A percentile compares a stretch with the other conserved stretches of the same genome.
These are phyloP conservation scores for Apolygus lucorum DNA, from an alignment of 1,140 invertebrate genomes.

Conservation along the genomic window DNA sequence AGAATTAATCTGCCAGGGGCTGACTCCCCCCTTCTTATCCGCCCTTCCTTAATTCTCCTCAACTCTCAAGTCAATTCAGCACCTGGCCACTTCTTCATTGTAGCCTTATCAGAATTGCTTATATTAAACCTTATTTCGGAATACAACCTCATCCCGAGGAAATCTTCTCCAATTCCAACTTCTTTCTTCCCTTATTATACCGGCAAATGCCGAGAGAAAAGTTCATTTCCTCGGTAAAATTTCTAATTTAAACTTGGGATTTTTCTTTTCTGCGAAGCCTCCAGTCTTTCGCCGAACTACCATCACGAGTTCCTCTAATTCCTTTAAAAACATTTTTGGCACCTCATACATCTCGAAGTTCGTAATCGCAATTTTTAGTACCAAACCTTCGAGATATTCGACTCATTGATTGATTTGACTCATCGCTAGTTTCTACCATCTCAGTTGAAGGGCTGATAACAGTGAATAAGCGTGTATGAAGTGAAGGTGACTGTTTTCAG, in stretches of 20 bases:
- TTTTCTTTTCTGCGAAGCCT: not conserved
- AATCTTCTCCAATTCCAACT: not conserved
- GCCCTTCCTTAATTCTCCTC: not conserved
- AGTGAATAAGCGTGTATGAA: no score
- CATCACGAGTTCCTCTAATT: no score
- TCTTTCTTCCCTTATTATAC: not conserved
- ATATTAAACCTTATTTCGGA: not conserved
- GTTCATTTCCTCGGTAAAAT: not conserved
- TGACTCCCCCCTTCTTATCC: not conserved
- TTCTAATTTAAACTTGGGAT: not conserved
- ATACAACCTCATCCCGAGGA: not conserved
- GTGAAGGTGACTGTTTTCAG: no score
- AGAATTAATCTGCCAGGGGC: not conserved
- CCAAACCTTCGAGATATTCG: no score
- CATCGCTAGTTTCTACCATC: no score
- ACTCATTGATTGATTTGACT: no score
- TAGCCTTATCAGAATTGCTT: not conserved
- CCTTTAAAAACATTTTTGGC: no score
- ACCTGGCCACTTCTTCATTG: not conserved
- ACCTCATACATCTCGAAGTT: no score
- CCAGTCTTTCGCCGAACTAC: no score
- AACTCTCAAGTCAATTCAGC: not conserved
- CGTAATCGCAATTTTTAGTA: no score
- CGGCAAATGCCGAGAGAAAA: not conserved
- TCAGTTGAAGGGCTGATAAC: no score